Evolutionary conservation across 2,113 vertebrate genomes (phyloP), one percentile per base, ranked within the genome.

Genomic region (Dendropsophus ebraccatus): DNA sequence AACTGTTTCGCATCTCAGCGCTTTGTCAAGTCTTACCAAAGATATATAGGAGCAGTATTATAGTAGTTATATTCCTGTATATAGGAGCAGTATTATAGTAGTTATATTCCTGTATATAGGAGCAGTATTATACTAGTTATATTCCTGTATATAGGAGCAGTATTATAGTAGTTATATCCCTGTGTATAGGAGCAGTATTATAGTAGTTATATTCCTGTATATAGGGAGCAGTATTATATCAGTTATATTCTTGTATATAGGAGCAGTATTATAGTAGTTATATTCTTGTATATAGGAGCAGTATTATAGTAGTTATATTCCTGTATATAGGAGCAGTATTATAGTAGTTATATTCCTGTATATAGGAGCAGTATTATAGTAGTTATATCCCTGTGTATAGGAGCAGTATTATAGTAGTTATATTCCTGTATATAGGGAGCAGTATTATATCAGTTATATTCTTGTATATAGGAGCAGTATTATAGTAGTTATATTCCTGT

Each of bases 271-370:
- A 62, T 62, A 62, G 58, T 13, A 62, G 58, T 62, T 25, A 12
- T 62, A 62, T 62, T 62, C 23, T 28, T 62, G 58, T 62, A 62
- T 8, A 62, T 28, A 62, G n/a, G 58, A 6, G 60, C 60, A 65
- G 60, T 65, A 65, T 65, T 65, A 65, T 65, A 65, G 60, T 65
- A 65, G 25, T 65, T 65, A 65, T 65, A 65, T 65, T 65, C 60
- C 30, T 65, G 28, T 65, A 65, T n/a, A 65, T 30, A 65, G 60
- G n/a, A 23, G n/a, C 23, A 58, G 54, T 58, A 58, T 23, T 58
- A 58, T 23, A 58, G 5, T 58, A 58, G 21, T 23, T 23, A 58
- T 23, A 58, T 23, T 23, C 19, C 23, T 58, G 19, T 23, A 58
- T 2, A 23, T 58, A 58, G 54, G 60, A 9, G 25, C 28, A 65